A percentile compares a stretch with the other conserved stretches of the same genome.
Evolutionary conservation across 2,113 vertebrate genomes (phyloP).

Genomic region (Microcebus lehilahytsara): DNA sequence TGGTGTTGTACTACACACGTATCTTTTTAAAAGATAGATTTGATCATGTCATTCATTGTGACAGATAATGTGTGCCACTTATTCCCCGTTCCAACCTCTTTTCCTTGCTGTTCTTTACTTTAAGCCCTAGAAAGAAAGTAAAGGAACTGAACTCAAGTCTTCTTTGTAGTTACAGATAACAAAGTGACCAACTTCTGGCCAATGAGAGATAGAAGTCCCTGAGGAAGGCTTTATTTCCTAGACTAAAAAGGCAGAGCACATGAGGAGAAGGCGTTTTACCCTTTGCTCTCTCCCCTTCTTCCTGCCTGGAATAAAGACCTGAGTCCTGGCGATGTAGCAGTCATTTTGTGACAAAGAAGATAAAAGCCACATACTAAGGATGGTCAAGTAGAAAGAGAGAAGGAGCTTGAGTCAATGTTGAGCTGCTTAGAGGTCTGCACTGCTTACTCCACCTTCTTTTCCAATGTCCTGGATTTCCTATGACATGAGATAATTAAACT

Average conservation of each 20-base stretch:
- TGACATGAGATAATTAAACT: neutral
- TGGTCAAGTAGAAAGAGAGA: neutral
- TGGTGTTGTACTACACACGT: neutral
- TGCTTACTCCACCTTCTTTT: neutral
- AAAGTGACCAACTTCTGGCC: neutral
- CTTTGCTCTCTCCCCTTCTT: neutral
- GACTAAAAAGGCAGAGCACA: neutral
- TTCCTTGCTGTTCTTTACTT: neutral
- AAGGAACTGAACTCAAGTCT: neutral
- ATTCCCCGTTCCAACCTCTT: neutral
- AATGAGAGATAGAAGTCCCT: neutral
- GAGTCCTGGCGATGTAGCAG: neutral
- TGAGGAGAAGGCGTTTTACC: neutral
- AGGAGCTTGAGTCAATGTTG: neutral
- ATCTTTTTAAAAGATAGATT: neutral
- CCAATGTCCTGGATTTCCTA: neutral
- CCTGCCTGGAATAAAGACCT: neutral
- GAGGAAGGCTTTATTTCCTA: conserved; percentile 4
- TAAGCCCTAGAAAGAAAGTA: neutral
- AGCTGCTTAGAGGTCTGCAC: neutral
- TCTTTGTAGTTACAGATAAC: neutral
- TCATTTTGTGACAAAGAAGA: conserved; percentile 9
- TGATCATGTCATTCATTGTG: neutral
- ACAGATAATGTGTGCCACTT: neutral
- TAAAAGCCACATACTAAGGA: neutral